Conservation (phyloP, 1,140 invertebrate species). For the Mamestra configurata region DNA sequence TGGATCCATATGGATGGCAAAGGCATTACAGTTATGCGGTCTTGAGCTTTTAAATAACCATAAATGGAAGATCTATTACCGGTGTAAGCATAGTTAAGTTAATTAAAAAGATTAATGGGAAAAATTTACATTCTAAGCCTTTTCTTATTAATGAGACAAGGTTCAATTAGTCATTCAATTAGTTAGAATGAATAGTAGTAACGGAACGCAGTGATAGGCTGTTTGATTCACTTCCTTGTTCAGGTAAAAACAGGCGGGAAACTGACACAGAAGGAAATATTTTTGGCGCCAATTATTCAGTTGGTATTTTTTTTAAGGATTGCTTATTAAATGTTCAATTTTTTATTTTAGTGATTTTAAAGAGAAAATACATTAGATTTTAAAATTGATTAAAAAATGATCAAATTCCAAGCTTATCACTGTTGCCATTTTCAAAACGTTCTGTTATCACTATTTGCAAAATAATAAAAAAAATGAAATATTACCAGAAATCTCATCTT, state of each 20-base stretch:
- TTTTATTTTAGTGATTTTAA: not conserved
- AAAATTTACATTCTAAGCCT: constrained; percentile 9
- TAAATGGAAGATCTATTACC: constrained; percentile 16
- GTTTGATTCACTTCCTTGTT: not conserved
- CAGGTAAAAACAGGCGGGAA: constrained; percentile 2
- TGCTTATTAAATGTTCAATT: not conserved
- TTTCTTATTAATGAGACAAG: not conserved
- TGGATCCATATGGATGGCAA: constrained; percentile 13
- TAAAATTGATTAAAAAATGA: not conserved
- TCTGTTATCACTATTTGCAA: constrained; percentile 55
- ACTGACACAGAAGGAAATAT: not conserved
- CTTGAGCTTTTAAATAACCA: not conserved
- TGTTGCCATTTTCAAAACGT: constrained; percentile 19
- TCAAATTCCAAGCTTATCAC: not conserved
- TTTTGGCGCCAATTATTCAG: constrained; percentile 6
- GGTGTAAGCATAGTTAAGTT: not conserved
- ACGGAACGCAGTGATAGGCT: constrained; percentile 7
- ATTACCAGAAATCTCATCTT: constrained; percentile 86
- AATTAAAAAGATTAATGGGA: not conserved
- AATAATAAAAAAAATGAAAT: constrained; percentile 53
- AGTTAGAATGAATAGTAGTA: constrained; percentile 19
- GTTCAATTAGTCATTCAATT: not conserved
- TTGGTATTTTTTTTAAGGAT: not conserved
- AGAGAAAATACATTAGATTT: too few species aligned
- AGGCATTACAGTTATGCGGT: constrained; percentile 4